phyloP scores from a whole-genome alignment of 2,888 invertebrate genomes.

The Hecatera dysodea region DNA sequence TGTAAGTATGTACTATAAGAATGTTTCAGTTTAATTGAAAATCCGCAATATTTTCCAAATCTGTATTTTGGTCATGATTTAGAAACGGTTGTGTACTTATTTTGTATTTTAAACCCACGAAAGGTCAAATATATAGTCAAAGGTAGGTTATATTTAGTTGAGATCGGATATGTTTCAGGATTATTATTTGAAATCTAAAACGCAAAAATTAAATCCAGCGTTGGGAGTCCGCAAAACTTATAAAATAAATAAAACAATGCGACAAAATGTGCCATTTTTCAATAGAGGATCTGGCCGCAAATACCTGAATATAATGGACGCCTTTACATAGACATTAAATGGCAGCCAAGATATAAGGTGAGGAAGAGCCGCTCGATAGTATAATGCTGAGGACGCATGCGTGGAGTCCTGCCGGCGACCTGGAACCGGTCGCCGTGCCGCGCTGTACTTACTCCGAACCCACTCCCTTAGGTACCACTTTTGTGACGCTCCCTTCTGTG shows the following conservation, averaged over 20 bases:
- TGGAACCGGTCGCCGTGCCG: slow-evolving; percentile 61
- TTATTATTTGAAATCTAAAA: no score
- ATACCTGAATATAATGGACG: slow-evolving; percentile 38
- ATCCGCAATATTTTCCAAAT: no score
- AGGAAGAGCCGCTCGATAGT: slow-evolving; percentile 79
- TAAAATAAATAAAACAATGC: background rate
- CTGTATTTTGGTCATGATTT: no score
- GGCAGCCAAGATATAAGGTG: slow-evolving; percentile 63
- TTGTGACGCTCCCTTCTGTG: slow-evolving; percentile 16
- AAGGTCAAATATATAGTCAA: no score
- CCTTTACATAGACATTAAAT: slow-evolving; percentile 53
- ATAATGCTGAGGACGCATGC: slow-evolving; percentile 77
- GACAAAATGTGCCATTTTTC: background rate
- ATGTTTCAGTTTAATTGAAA: no score
- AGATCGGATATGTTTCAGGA: no score
- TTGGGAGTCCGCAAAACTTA: background rate
- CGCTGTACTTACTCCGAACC: slow-evolving; percentile 28
- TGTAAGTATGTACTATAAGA: no score
- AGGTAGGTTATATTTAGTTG: no score
- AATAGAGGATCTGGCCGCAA: slow-evolving; percentile 3
- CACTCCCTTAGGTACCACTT: slow-evolving; percentile 29
- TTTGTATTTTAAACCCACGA: no score
- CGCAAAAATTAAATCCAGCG: no score
- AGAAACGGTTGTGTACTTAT: no score
- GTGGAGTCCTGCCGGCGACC: slow-evolving; percentile 74